phyloP scores from a whole-genome alignment of 2,797 vertebrate species.

The Ctenosaura bakeri region DNA sequence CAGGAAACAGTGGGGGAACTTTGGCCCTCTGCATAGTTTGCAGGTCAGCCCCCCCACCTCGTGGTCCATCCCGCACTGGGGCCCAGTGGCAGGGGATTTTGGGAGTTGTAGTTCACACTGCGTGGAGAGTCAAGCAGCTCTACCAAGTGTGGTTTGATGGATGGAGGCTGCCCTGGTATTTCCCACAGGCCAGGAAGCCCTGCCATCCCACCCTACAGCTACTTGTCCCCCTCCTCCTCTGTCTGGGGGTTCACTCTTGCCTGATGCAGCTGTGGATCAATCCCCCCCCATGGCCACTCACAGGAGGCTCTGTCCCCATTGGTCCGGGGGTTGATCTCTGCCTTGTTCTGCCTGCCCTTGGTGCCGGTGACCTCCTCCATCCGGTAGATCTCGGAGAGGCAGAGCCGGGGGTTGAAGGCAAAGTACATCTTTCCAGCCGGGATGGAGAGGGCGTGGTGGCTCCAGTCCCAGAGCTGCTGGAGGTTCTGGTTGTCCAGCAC shows the following conservation, averaged over 20 bases:
- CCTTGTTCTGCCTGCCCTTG: constrained; percentile 84
- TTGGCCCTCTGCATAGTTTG: neutral
- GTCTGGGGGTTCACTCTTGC: too few species aligned
- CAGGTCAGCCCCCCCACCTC: too few species aligned
- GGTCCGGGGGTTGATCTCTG: constrained; percentile 86
- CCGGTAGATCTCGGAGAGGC: constrained; percentile 83
- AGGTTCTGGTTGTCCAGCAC: constrained; percentile 86
- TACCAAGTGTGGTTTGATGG: neutral
- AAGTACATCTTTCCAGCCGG: constrained; percentile 84
- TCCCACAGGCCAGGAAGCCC: too few species aligned
- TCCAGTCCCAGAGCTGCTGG: constrained; percentile 84
- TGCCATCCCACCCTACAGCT: too few species aligned
- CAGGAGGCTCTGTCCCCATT: constrained; percentile 84
- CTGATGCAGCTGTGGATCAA: too few species aligned
- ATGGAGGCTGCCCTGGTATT: too few species aligned
- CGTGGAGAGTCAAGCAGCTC: neutral
- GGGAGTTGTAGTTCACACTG: neutral
- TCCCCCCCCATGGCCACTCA: constrained; percentile 60
- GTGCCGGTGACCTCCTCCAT: constrained; percentile 84
- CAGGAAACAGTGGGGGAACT: neutral
- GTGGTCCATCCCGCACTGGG: too few species aligned
- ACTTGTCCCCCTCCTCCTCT: too few species aligned
- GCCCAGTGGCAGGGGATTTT: too few species aligned
- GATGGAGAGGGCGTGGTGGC: constrained; percentile 78
- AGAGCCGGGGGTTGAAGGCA: constrained; percentile 85